Evolutionary conservation across 2,888 invertebrate species (phyloP).

Genomic region (Anarsia innoxiella): DNA sequence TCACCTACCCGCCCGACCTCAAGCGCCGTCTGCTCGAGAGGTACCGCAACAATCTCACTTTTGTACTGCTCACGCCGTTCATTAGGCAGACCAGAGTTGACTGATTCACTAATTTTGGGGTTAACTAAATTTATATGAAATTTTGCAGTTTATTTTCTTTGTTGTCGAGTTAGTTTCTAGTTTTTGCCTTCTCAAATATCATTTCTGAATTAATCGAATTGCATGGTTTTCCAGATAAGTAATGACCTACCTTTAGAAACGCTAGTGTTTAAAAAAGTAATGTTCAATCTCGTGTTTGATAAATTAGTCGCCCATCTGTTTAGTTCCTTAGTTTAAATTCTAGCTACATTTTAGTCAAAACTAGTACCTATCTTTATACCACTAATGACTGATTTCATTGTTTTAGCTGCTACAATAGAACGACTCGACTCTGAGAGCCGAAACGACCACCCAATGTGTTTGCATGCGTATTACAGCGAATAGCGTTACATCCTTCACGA

Average conservation of each 20-base stretch:
- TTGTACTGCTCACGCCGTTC: constrained; percentile 53
- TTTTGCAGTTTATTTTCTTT: not conserved
- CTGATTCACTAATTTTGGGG: no score
- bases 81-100: constrained; percentile 57
- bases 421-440: constrained; percentile 80
- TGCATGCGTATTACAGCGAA: constrained; percentile 52
- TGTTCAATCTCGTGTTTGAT: no score
- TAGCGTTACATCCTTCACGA: not conserved
- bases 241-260: no score
- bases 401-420: constrained; percentile 89
- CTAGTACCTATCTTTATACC: no score
- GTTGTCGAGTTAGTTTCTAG: not conserved
- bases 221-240: no score
- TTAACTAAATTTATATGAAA: constrained; percentile 7
- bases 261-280: no score
- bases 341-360: no score
- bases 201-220: no score
- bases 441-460: constrained; percentile 47
- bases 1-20: constrained; percentile 90
- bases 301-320: no score
- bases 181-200: no score
- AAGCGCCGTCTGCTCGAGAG: constrained; percentile 88
- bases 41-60: constrained; percentile 70
- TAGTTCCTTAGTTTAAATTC: no score
- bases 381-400: no score